Conservation (phyloP, 2,113 vertebrate species). For the Syngnathus typhle region DNA sequence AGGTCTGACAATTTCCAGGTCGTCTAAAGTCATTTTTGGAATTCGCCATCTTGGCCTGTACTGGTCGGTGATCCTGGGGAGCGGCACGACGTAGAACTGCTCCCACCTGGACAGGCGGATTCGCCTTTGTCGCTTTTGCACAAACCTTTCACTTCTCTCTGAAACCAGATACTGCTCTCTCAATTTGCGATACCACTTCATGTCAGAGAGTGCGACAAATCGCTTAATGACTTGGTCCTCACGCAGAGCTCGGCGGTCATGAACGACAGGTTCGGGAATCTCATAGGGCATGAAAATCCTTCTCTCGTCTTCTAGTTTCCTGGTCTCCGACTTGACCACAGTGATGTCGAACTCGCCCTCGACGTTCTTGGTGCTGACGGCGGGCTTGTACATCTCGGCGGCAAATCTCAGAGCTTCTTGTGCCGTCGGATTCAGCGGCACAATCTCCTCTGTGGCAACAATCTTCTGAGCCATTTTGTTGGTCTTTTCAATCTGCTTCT, state of each 20-base stretch:
- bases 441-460: conserved; percentile 76
- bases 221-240: conserved; percentile 90
- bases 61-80: conserved; percentile 95
- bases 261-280: conserved; percentile 82
- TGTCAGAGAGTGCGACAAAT: conserved; percentile 92
- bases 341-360: conserved; percentile 90
- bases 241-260: conserved; percentile 71
- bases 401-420: conserved; percentile 93
- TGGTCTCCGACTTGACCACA: conserved; percentile 77
- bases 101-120: conserved; percentile 98
- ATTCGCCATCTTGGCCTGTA: conserved; percentile 95
- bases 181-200: conserved; percentile 97
- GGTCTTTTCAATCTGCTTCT: conserved; percentile 93
- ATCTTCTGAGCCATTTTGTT: conserved; percentile 91
- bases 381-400: conserved; percentile 90
- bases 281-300: conserved; percentile 92
- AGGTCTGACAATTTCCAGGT: conserved; percentile 91
- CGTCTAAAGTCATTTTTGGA: conserved; percentile 88
- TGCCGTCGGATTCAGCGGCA: conserved; percentile 85
- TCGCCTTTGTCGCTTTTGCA: conserved; percentile 89
- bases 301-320: conserved; percentile 77
- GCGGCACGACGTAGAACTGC: conserved; percentile 95
- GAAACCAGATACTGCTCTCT: conserved; percentile 88
- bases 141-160: conserved; percentile 82
- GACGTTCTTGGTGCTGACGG: conserved; percentile 89